phyloP scores from a whole-genome alignment of 2,888 invertebrate species.

The Hyposoter dolosus region DNA sequence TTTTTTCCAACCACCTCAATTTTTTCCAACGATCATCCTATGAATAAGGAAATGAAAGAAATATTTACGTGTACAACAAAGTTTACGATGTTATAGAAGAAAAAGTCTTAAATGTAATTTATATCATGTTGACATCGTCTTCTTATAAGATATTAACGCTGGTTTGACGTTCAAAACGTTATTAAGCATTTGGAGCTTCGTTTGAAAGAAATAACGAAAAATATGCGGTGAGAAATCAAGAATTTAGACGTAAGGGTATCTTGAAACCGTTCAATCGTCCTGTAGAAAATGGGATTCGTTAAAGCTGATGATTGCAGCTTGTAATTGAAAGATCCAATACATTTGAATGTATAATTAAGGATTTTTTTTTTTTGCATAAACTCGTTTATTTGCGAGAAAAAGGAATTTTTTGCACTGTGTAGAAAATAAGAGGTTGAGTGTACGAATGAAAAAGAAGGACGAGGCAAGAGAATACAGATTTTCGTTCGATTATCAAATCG shows the following conservation, averaged over 20 bases:
- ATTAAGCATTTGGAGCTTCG: constrained; percentile 43
- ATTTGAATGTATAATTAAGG: constrained; percentile 22
- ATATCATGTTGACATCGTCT: constrained; percentile 55
- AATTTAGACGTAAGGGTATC: background rate
- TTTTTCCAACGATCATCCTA: constrained; percentile 67
- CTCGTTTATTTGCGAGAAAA: background rate
- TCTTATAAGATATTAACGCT: constrained; percentile 47
- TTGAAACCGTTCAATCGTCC: constrained; percentile 13
- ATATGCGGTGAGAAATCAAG: background rate
- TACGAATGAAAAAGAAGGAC: background rate
- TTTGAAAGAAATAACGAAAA: constrained; percentile 1
- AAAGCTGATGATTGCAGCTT: constrained; percentile 22
- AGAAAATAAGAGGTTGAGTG: background rate
- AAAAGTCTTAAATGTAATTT: constrained; percentile 56
- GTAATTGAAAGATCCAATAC: constrained; percentile 20
- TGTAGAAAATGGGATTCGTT: constrained; percentile 15
- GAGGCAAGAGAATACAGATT: background rate
- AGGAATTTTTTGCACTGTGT: background rate
- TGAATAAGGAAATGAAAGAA: constrained; percentile 50
- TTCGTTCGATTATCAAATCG: background rate
- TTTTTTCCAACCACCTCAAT: constrained; percentile 51
- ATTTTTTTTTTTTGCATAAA: constrained; percentile 24
- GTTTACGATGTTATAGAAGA: constrained; percentile 29
- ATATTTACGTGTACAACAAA: constrained; percentile 43
- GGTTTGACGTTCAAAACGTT: constrained; percentile 28